Evolutionary conservation across 1,140 invertebrate genomes (phyloP), one percentile per base, ranked within the genome.

Genomic region (Drosophila ohnishii): DNA sequence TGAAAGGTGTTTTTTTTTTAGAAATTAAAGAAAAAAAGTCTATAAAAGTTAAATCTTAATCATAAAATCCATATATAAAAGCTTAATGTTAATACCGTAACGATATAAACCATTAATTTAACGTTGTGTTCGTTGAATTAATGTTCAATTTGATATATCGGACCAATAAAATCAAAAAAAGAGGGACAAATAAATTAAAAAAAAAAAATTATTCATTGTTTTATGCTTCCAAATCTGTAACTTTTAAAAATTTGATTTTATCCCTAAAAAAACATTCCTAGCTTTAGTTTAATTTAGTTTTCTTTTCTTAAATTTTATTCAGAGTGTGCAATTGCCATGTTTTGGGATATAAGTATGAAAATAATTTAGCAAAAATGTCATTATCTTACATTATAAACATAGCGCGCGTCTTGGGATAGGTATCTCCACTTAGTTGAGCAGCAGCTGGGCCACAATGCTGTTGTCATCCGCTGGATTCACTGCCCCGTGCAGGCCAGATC

Each of bases 391-490:
- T 79, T 83, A 83, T 60, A 64, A 65, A 75, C 71, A 84, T 64
- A 71, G 80, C 65, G 63, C 71, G 42, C 70, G 63, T 55, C 50
- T 14, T 22, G 39, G 28, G 22, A 22, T 1, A 14, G 22, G 7
- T 2, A 47, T 16, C 14, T 32, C 10, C 56, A 7, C 19, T 60
- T 72, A 78, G 58, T 87, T 87, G 39, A 88, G 76, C 50, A 87
- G 55, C 47, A 89, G 66, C 48, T 89, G 85, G 22, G 85, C 85
- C 35, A 89, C 85, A 62, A 89, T 89, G 50, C 83, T 89, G 65
- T 82, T 89, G 45, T 89, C 85, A 55, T 89, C 85, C 11, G 70
- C 22, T 3, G 80, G 58, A 73, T 79, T 86, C 0, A 83, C 64
- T 0, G 85, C 58, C 1, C 76, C 66, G 39, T 90, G 80, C 50